Base-by-base conservation (phyloP, 2,113 vertebrate species). In the Lichenostomus cassidix region DNA sequence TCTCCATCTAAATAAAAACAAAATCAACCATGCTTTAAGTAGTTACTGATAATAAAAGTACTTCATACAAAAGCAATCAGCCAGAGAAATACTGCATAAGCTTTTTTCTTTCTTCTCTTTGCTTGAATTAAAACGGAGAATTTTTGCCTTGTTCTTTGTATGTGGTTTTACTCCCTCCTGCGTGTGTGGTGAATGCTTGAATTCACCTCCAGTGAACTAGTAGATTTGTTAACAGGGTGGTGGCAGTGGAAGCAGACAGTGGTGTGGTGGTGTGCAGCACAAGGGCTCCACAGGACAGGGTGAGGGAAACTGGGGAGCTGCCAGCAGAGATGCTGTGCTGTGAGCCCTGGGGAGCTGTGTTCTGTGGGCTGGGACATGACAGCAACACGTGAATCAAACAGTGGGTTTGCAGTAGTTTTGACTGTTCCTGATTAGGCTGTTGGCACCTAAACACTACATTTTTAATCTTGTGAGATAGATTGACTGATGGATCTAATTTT, bases 361-460 rank as follows among this genome's bases (percentile, higher is more conserved):
- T 24, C 42, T 19, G 25, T 21, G 47, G 16, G 31, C 9, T 42
- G 5, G 27, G 58, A 21, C 17, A 7, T 15, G 6, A n/a, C 74
- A 20, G 15, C 22, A 52, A 27, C 28, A 19, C 10, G 1, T 1
- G 11, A 24, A 3, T 18, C 53, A 16, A 27, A 11, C 0, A 16
- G 19, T 2, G 24, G 5, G 1, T 15, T 41, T 46, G 29, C 33
- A 62, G 13, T 24, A 16, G 18, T 53, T 60, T 33, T 42, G 31
- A 10, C 14, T 76, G 19, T 67, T 71, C 3, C 29, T 53, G 41
- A 33, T 59, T 5, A 53, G 50, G 23, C 44, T 83, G 27, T 17
- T 81, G 50, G 47, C 44, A 65, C 7, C 42, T 41, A 11, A 62
- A 15, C 28, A 25, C 5, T 22, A 5, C 6, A 7, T 17, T 70